These are phyloP conservation scores for Pseudonaja textilis DNA, from an alignment of 2,113 vertebrate species.

Conservation along the genomic window DNA sequence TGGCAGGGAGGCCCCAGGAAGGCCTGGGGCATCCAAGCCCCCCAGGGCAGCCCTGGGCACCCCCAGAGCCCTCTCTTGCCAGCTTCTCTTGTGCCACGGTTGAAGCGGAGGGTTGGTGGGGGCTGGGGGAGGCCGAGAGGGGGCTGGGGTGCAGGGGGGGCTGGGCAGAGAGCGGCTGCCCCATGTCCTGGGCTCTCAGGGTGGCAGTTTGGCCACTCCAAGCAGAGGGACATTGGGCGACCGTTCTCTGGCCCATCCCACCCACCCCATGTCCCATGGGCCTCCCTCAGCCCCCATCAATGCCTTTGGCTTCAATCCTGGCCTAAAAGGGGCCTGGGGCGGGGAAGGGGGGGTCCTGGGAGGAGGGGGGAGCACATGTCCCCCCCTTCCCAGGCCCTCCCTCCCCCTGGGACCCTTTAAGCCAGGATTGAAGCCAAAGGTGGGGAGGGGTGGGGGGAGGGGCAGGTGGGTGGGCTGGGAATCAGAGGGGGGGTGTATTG, in stretches of 20 bases:
- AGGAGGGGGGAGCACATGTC: too few species aligned
- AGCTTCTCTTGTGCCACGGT: not conserved
- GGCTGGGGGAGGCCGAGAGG: not conserved
- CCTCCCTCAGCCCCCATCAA: not conserved
- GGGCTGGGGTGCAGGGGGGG: not conserved
- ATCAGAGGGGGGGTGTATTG: too few species aligned
- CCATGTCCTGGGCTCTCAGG: rapidly evolving
- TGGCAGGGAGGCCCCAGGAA: too few species aligned
- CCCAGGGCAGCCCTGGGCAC: too few species aligned
- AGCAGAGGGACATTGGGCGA: not conserved
- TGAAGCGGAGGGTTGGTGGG: not conserved
- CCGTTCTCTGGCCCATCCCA: rapidly evolving
- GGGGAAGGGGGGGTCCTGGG: not conserved
- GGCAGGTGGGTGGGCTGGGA: too few species aligned
- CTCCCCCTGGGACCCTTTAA: not conserved
- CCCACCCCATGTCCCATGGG: too few species aligned
- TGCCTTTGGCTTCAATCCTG: not conserved
- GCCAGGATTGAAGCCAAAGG: too few species aligned
- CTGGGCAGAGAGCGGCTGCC: not conserved
- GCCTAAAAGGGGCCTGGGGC: not conserved
- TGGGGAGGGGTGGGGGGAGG: too few species aligned
- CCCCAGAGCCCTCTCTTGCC: not conserved
- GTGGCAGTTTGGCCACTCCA: not conserved
- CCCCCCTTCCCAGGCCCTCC: not conserved
- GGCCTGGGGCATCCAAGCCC: not conserved